Base-by-base conservation (phyloP, 1,140 invertebrate species). In the Macrobrachium nipponense region DNA sequence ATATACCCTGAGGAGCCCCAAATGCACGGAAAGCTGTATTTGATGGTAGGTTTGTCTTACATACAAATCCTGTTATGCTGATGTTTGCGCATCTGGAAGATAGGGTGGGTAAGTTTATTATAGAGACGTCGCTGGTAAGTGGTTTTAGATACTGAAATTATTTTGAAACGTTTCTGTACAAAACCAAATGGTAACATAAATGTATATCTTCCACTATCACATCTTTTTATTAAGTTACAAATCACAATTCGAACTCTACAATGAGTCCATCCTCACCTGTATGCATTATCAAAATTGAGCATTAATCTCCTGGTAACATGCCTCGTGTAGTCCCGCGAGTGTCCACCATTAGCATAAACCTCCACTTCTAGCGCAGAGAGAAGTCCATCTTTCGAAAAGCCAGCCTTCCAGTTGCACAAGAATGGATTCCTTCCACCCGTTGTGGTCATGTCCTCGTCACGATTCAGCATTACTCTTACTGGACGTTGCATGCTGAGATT, bases 361-460 rank as follows among this genome's bases (percentile, higher is more conserved):
- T 95, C 91, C 10, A 96, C 92, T 70, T 95, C 93, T 18, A 94
- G 91, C 8, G 93, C 96, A 72, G 94, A 92, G 27, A 98, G 93
- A 82, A 94, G 93, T 2, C 97, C 97, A 86, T 94, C 92, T 58
- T 94, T 93, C 61, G 93, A 94, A 89, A 96, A 96, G 36, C 95
- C 96, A 80, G 96, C 93, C 93, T 97, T 97, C 89, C 98, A 99
- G 90, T 95, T 95, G 27, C 94, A 94, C 10, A 95, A 92, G 91
- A 98, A 98, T 0, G 98, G 97, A 93, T 99, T 96, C 88, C 98
- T 92, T 4, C 94, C 95, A 4, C 97, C 98, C 0, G 94, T 95
- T 76, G 96, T 94, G 87, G 95, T 91, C 96, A 99, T 99, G 91
- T 99, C 97, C 92, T 99, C 97, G 90, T 98, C 97, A 87, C 98